Evolutionary conservation across 2,888 invertebrate genomes (phyloP), one percentile per base, ranked within the genome.

Genomic region (Leptothorax acervorum): DNA sequence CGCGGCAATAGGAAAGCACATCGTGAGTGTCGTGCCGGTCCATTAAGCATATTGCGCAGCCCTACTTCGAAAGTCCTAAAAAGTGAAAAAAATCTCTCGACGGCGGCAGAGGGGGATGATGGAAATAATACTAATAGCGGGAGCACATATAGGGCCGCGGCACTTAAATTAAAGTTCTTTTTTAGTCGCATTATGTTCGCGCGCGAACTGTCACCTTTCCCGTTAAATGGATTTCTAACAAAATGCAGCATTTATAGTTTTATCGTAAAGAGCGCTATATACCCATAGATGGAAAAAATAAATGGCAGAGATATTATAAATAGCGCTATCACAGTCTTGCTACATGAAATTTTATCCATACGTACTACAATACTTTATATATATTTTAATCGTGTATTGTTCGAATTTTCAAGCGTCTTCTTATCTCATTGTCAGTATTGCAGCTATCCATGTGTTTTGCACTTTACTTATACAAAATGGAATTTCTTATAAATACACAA

Each of bases 1-100:
- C 65, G 70, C 74, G 53, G 84, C 83, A 82, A 70, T 62, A 66
- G 65, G 66, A 89, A 88, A 87, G 86, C 81, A 79, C 85, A 68
- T 39, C 65, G 66, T 68, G 75, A 65, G 35, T 86, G 62, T 84
- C 81, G 85, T 83, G 79, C 53, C 83, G 85, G 74, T 91, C 90
- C 91, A 90, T 90, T 90, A 90, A 90, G 85, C 89, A 82, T 87
- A 90, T 90, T 90, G 90, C 90, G 45, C 83, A 66, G 53, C 48
- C 74, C 45, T 68, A 55, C 45, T 45, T 48, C 63, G 62, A 74
- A 71, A 66, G 53, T 82, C 82, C 85, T 74, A 78, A 82, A 86
- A 85, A 82, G 55, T 18, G 60, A 12, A 39, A 71, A 75, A 78
- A 48, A 48, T 55, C 31, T 1, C 68, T 35, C 63, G 48, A 11